Percentiles rank a stretch among this genome's conserved stretches.
phyloP scores from a whole-genome alignment of 2,888 invertebrate species.

The Graphium colonna region DNA sequence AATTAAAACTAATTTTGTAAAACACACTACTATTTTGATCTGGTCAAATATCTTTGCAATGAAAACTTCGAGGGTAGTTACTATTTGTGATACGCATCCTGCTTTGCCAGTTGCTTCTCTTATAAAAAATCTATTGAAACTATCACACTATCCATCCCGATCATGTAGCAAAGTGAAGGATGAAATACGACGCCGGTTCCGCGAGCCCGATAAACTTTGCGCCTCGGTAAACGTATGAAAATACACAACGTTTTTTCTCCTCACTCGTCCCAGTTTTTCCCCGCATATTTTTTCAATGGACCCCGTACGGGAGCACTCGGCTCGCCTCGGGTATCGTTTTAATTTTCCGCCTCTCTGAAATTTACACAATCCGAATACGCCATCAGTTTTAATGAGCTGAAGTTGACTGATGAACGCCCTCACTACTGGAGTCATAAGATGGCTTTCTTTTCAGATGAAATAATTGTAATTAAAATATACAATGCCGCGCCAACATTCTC shows the following conservation, averaged over 20 bases:
- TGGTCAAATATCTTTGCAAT: too few relatives aligned
- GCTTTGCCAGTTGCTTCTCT: too few relatives aligned
- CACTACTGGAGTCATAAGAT: constrained; percentile 28
- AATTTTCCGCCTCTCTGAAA: constrained; percentile 75
- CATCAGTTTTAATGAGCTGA: constrained; percentile 78
- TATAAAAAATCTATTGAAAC: constrained; percentile 8
- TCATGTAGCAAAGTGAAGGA: constrained; percentile 29
- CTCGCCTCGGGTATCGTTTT: constrained; percentile 72
- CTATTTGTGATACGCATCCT: too few relatives aligned
- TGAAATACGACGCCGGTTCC: constrained; percentile 39
- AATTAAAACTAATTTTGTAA: constrained; percentile 14
- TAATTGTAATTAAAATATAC: constrained; percentile 10
- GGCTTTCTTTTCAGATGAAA: constrained; percentile 31
- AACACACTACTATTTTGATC: too few relatives aligned
- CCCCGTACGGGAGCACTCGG: constrained; percentile 34
- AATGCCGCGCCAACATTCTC: not conserved
- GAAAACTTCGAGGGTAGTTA: too few relatives aligned
- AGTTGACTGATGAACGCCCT: constrained; percentile 66
- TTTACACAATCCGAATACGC: constrained; percentile 72
- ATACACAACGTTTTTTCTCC: constrained; percentile 51
- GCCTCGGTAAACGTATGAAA: constrained; percentile 53
- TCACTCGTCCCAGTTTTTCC: constrained; percentile 53
- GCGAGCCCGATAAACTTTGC: constrained; percentile 53
- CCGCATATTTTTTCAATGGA: constrained; percentile 53
- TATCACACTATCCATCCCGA: too few relatives aligned